Conservation (phyloP, 1,140 invertebrate species). For the Reticulitermes speratus region DNA sequence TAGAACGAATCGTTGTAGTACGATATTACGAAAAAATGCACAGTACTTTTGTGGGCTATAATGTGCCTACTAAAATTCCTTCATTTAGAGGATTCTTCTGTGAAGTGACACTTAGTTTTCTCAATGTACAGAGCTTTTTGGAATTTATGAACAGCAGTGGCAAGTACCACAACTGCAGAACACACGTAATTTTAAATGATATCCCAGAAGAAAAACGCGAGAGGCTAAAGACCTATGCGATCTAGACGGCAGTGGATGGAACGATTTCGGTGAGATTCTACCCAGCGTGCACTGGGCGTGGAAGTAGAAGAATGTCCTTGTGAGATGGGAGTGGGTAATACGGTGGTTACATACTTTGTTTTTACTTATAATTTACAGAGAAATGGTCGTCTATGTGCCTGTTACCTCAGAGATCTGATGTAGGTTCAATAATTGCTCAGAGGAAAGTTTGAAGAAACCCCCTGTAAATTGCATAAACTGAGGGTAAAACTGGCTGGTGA, state of each 20-base stretch:
- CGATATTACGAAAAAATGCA: no score
- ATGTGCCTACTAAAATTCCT: no score
- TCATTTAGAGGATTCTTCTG: no score
- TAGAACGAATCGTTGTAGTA: no score
- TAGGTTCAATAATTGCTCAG: not conserved
- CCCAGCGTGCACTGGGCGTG: conserved; percentile 24
- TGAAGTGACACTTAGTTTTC: not conserved
- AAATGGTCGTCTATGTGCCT: not conserved
- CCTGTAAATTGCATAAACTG: not conserved
- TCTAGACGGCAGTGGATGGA: not conserved
- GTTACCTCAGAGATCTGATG: not conserved
- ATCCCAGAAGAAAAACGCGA: not conserved
- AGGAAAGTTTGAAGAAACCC: not conserved
- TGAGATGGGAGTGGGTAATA: conserved; percentile 23
- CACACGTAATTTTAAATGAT: not conserved
- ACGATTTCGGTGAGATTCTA: conserved; percentile 12
- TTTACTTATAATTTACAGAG: not conserved
- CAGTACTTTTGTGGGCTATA: no score
- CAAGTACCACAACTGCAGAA: no score
- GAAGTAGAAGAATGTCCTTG: conserved; percentile 28
- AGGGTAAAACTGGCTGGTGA: conserved; percentile 17
- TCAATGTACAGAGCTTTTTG: no score
- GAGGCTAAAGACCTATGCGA: not conserved
- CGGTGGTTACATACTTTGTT: not conserved
- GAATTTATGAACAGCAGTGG: no score